These are phyloP conservation scores for Meiosimyza decipiens DNA, from an alignment of 2,888 invertebrate genomes.

Conservation along the genomic window DNA sequence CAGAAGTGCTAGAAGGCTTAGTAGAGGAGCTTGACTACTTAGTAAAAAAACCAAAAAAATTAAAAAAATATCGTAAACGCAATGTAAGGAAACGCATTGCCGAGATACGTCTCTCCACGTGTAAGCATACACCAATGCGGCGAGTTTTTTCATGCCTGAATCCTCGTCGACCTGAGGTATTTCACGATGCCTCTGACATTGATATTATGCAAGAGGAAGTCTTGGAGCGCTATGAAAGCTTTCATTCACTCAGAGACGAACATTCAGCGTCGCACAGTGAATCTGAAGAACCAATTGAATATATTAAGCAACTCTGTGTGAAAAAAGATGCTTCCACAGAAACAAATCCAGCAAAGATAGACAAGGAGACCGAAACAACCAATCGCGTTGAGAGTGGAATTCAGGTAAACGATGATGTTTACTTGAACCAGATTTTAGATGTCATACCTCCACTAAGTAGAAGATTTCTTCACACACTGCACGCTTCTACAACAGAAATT, in stretches of 20 bases:
- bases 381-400: constrained; percentile 39
- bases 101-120: constrained; percentile 38
- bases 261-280: constrained; percentile 10
- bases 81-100: constrained; percentile 42
- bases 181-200: constrained; percentile 38
- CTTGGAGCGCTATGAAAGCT: constrained; percentile 47
- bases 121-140: constrained; percentile 46
- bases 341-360: constrained; percentile 44
- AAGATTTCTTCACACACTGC: constrained; percentile 49
- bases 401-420: constrained; percentile 52
- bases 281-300: background rate
- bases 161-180: background rate
- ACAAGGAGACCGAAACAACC: constrained; percentile 43
- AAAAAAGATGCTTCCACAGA: constrained; percentile 44
- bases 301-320: background rate
- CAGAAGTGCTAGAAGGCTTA: background rate
- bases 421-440: constrained; percentile 48
- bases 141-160: constrained; percentile 45
- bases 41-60: background rate
- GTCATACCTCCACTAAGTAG: constrained; percentile 48
- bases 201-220: constrained; percentile 43
- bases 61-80: constrained; percentile 27
- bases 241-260: constrained; percentile 51
- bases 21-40: background rate
- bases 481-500: constrained; percentile 34